phyloP scores from a whole-genome alignment of 2,888 invertebrate genomes.

The Timema podura region DNA sequence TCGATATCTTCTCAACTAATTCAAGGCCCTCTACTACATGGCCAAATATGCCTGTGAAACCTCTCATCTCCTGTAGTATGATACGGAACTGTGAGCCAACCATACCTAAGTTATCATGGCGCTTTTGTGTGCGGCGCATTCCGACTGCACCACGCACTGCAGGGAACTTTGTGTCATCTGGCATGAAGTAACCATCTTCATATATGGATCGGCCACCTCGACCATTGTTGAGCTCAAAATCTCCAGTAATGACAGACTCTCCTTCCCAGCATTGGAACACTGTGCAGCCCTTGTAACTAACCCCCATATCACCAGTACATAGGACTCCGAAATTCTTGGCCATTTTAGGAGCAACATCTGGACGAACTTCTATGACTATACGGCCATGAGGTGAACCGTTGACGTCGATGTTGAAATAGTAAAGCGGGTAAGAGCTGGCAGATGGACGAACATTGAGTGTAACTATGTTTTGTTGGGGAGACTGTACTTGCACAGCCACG shows the following conservation, averaged over 20 bases:
- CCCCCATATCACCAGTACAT: conserved; percentile 67
- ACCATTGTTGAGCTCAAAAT: conserved; percentile 77
- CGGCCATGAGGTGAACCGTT: conserved; percentile 66
- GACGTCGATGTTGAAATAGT: conserved; percentile 72
- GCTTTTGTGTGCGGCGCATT: conserved; percentile 75
- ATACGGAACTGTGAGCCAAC: conserved; percentile 83
- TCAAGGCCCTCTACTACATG: conserved; percentile 76
- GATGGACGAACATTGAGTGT: conserved; percentile 49
- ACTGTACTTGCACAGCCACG: conserved; percentile 42
- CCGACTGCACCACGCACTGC: conserved; percentile 75
- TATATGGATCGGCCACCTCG: conserved; percentile 73
- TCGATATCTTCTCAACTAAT: conserved; percentile 71
- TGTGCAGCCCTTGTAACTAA: conserved; percentile 73
- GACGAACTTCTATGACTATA: conserved; percentile 70
- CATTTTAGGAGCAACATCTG: conserved; percentile 77
- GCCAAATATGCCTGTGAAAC: conserved; percentile 78
- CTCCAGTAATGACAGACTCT: conserved; percentile 71
- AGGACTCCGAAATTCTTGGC: conserved; percentile 71
- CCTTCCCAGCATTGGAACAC: conserved; percentile 81
- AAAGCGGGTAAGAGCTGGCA: conserved; percentile 61
- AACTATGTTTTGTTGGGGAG: conserved; percentile 43
- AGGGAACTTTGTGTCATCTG: conserved; percentile 72
- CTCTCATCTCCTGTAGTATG: conserved; percentile 75
- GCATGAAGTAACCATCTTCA: conserved; percentile 73
- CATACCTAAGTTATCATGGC: conserved; percentile 73